phyloP scores from a whole-genome alignment of 2,113 vertebrate genomes.

The Zeus faber region DNA sequence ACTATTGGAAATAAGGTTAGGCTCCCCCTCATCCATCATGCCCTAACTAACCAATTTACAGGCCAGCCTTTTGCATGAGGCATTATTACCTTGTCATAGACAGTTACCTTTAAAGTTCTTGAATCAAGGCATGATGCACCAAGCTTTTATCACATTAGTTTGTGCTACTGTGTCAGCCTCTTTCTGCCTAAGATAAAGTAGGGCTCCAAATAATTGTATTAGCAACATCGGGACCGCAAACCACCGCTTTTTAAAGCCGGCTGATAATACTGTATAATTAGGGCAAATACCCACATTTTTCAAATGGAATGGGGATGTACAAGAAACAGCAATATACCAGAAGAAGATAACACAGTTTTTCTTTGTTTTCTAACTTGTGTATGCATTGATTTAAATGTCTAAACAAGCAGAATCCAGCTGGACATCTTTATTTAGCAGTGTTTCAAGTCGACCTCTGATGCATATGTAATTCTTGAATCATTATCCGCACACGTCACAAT shows the following conservation, averaged over 20 bases:
- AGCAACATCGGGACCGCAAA: constrained; percentile 75
- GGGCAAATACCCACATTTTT: constrained; percentile 62
- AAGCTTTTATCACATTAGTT: constrained; percentile 98
- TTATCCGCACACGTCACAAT: constrained; percentile 26
- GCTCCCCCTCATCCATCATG: constrained; percentile 95
- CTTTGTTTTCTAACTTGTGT: background rate
- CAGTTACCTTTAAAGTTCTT: constrained; percentile 90
- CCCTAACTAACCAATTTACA: constrained; percentile 99
- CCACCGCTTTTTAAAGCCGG: constrained; percentile 72
- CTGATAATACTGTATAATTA: constrained; percentile 77
- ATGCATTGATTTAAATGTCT: background rate
- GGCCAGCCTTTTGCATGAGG: constrained; percentile 89
- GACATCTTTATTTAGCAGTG: too few species aligned
- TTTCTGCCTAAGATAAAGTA: constrained; percentile 96
- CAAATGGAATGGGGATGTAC: constrained; percentile 41
- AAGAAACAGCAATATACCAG: too few species aligned
- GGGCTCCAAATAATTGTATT: constrained; percentile 85
- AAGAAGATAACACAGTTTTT: too few species aligned
- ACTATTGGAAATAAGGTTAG: constrained; percentile 89
- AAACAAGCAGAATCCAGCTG: too few species aligned
- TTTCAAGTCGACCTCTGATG: constrained; percentile 45
- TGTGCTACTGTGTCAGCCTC: constrained; percentile 91
- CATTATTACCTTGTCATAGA: constrained; percentile 99
- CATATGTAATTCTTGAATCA: constrained; percentile 33
- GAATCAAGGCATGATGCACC: constrained; percentile 85